phyloP scores from a whole-genome alignment of 2,113 vertebrate species.

The Colius striatus region DNA sequence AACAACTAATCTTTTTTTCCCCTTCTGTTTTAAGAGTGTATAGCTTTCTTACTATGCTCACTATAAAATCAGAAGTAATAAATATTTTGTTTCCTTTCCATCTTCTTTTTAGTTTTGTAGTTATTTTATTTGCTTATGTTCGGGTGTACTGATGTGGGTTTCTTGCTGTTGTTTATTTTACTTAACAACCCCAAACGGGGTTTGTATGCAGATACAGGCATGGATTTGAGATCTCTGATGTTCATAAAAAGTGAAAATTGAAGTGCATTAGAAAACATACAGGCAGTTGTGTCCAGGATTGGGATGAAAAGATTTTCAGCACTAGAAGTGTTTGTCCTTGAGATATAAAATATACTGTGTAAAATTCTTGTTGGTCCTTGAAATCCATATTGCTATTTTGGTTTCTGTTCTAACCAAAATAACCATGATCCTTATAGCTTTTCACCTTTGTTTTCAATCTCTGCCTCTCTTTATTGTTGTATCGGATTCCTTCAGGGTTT shows the following conservation, averaged over 20 bases:
- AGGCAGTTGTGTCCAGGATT: background rate
- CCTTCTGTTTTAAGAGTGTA: background rate
- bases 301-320: background rate
- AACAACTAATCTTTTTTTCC: conserved; percentile 29
- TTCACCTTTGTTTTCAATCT: background rate
- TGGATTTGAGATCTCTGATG: background rate
- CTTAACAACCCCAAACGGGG: background rate
- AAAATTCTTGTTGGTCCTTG: background rate
- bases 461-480: background rate
- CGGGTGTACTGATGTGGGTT: background rate
- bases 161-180: background rate
- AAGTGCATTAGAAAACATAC: background rate
- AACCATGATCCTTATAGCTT: background rate
- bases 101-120: background rate
- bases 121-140: background rate
- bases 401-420: background rate
- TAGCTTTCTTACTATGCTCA: background rate
- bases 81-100: background rate
- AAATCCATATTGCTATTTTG: background rate
- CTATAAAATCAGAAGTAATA: background rate
- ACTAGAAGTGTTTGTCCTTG: background rate
- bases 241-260: background rate
- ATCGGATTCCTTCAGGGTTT: background rate
- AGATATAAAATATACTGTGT: background rate
- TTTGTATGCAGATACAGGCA: background rate